phyloP scores from a whole-genome alignment of 2,113 vertebrate genomes.

The Bos javanicus region DNA sequence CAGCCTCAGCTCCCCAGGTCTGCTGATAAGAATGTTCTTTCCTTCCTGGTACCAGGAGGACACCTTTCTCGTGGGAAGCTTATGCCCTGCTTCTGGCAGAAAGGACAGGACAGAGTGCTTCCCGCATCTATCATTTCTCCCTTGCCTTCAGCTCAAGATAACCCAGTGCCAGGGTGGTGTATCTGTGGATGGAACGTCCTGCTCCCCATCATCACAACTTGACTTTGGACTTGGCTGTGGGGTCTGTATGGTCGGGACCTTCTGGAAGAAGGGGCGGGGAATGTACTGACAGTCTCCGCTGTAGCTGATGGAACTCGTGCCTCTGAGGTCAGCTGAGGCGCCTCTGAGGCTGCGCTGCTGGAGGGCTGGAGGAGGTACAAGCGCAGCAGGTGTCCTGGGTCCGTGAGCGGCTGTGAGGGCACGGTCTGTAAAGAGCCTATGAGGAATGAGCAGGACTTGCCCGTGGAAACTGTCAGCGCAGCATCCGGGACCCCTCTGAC shows the following conservation, averaged over 20 bases:
- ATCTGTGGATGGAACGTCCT: neutral
- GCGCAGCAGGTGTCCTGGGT: neutral
- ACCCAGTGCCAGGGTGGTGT: neutral
- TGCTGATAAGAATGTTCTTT: neutral
- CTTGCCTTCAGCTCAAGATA: neutral
- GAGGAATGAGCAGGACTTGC: neutral
- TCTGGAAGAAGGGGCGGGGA: neutral
- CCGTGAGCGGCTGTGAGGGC: too few relatives aligned
- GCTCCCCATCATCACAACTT: neutral
- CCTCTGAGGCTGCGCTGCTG: neutral
- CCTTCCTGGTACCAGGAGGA: neutral
- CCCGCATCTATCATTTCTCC: neutral
- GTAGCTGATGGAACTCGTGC: neutral
- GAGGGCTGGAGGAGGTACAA: neutral
- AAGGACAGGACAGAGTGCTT: neutral
- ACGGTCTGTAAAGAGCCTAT: neutral
- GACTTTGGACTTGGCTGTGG: neutral
- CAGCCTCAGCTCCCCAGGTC: neutral
- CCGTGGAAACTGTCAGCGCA: neutral
- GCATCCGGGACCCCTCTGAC: neutral
- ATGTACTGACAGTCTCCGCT: neutral
- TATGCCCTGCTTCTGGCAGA: neutral
- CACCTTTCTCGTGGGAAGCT: neutral
- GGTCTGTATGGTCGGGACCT: neutral
- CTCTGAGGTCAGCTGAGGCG: neutral